phyloP scores from a whole-genome alignment of 2,888 invertebrate species.

The Xylota sylvarum region DNA sequence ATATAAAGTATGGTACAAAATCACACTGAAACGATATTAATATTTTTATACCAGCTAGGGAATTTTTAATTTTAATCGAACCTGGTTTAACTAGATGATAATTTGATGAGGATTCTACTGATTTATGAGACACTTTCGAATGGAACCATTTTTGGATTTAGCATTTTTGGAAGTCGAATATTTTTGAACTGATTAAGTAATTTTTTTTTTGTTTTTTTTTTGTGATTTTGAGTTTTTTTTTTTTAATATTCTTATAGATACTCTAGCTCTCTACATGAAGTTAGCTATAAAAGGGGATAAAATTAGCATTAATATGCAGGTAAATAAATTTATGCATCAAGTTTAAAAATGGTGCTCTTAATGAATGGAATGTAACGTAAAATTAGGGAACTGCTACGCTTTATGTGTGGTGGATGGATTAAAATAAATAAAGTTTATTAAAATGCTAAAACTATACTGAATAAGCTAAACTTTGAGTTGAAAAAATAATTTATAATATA shows the following conservation, averaged over 20 bases:
- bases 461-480: not conserved
- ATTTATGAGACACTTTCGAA: slow-evolving; percentile 61
- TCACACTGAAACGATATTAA: slow-evolving; percentile 63
- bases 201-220: slow-evolving; percentile 9
- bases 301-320: slow-evolving; percentile 63
- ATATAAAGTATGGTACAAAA: slow-evolving; percentile 50
- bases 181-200: slow-evolving; percentile 36
- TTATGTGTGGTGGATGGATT: slow-evolving; percentile 21
- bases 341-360: slow-evolving; percentile 43
- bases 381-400: slow-evolving; percentile 10
- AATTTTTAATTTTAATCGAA: slow-evolving; percentile 56
- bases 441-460: slow-evolving; percentile 19
- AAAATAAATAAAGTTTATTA: slow-evolving; percentile 17
- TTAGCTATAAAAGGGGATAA: slow-evolving; percentile 83
- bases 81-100: slow-evolving; percentile 57
- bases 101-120: slow-evolving; percentile 58
- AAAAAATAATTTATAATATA: not conserved
- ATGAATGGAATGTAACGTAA: slow-evolving; percentile 12
- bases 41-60: slow-evolving; percentile 56
- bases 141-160: slow-evolving; percentile 42
- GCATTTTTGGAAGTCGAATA: slow-evolving; percentile 53
- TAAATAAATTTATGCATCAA: slow-evolving; percentile 50
- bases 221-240: slow-evolving; percentile 50
- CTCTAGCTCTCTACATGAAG: slow-evolving; percentile 85
- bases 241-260: slow-evolving; percentile 45